phyloP scores from a whole-genome alignment of 2,888 invertebrate species.

The Sesia apiformis region DNA sequence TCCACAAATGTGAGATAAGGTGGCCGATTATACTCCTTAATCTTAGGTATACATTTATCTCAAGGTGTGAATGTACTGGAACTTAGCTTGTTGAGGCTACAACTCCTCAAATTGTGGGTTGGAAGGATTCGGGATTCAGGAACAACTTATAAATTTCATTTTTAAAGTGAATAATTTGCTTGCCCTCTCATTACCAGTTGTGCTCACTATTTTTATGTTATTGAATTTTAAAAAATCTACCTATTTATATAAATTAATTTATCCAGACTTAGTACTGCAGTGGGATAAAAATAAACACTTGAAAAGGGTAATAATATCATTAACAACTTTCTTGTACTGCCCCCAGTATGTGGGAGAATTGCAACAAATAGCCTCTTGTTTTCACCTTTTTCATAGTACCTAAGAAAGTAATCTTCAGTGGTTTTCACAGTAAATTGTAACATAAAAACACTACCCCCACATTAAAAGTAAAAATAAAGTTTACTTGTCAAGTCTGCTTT shows the following conservation, averaged over 20 bases:
- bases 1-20: too few species aligned
- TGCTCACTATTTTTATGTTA: background rate
- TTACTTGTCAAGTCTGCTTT: slow-evolving; percentile 21
- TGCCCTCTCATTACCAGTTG: background rate
- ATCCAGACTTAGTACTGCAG: background rate
- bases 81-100: too few species aligned
- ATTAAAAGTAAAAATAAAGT: background rate
- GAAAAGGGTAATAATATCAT: background rate
- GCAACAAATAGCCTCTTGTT: too few species aligned
- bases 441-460: background rate
- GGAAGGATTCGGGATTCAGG: too few species aligned
- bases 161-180: background rate
- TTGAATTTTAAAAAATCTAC: background rate
- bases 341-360: background rate
- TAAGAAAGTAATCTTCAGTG: too few species aligned
- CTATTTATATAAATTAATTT: background rate
- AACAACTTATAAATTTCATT: too few species aligned
- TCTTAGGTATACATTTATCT: too few species aligned
- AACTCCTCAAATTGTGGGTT: too few species aligned
- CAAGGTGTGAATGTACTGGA: too few species aligned
- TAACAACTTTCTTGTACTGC: background rate
- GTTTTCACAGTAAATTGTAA: background rate
- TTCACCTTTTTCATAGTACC: too few species aligned
- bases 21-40: too few species aligned
- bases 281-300: background rate